Conservation (phyloP, 2,888 invertebrate species). For the Cylloceria caligata region DNA sequence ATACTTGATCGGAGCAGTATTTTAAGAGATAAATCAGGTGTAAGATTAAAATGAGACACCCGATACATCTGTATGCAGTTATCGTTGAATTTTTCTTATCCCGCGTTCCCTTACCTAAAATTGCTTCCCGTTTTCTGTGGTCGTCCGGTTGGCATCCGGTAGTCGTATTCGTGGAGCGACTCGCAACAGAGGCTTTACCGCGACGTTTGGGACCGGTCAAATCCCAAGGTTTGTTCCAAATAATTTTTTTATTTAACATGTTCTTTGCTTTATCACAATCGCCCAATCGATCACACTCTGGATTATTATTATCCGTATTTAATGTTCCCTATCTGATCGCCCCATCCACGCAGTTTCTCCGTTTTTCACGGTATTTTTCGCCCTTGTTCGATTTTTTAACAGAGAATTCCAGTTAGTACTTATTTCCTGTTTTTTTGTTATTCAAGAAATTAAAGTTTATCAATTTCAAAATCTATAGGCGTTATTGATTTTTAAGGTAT, state of each 20-base stretch:
- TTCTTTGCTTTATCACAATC: background rate
- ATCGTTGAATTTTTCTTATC: constrained; percentile 45
- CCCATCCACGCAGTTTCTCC: too few species aligned
- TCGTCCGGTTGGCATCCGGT: constrained; percentile 86
- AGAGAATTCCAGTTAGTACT: too few species aligned
- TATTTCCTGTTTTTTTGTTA: constrained; percentile 3
- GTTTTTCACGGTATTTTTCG: background rate
- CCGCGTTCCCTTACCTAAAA: constrained; percentile 21
- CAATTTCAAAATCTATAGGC: too few species aligned
- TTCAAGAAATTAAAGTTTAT: too few species aligned
- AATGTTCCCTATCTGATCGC: too few species aligned
- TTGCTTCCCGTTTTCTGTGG: constrained; percentile 43
- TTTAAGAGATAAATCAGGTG: too few species aligned
- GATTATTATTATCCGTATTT: too few species aligned
- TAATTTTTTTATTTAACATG: constrained; percentile 68
- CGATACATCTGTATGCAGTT: too few species aligned
- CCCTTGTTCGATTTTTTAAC: too few species aligned
- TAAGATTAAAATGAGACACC: too few species aligned
- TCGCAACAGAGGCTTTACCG: constrained; percentile 91
- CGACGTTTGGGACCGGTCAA: constrained; percentile 87
- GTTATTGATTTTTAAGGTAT: too few species aligned
- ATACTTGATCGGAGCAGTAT: too few species aligned
- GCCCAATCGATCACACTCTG: constrained; percentile 12
- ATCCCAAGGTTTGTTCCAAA: constrained; percentile 84
- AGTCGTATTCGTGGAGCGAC: constrained; percentile 94